These are phyloP conservation scores for Osmoderma eremita DNA, from an alignment of 2,888 invertebrate species.

Conservation along the genomic window DNA sequence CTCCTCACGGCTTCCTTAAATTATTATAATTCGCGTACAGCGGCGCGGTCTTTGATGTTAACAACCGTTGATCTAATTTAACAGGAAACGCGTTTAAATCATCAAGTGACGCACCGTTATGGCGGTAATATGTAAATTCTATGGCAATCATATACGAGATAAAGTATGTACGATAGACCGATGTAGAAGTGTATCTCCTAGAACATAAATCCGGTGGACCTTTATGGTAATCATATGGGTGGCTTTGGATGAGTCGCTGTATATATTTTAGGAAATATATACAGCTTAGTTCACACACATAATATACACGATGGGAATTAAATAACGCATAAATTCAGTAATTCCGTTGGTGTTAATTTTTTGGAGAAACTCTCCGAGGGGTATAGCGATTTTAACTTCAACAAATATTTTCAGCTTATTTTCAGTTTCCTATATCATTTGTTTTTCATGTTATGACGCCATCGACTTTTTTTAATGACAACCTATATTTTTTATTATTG, in stretches of 20 bases:
- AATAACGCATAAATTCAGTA: no score
- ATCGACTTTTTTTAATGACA: no score
- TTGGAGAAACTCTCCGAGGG: no score
- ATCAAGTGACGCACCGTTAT: slow-evolving; percentile 32
- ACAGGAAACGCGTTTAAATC: slow-evolving; percentile 37
- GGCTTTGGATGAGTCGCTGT: slow-evolving; percentile 52
- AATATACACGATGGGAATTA: no score
- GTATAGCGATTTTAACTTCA: no score
- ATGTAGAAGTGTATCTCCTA: slow-evolving; percentile 28
- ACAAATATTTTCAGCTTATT: no score
- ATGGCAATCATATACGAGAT: slow-evolving; percentile 19
- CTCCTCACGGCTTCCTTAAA: slow-evolving; percentile 35
- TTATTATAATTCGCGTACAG: slow-evolving; percentile 35
- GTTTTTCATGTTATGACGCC: no score
- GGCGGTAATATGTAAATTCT: slow-evolving; percentile 35
- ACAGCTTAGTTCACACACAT: no score
- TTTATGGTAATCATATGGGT: slow-evolving; percentile 51
- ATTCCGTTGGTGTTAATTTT: no score
- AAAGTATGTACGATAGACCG: slow-evolving; percentile 7
- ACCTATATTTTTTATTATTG: no score
- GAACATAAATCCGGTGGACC: slow-evolving; percentile 53
- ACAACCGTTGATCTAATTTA: slow-evolving; percentile 41
- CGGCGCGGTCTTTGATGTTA: slow-evolving; percentile 38
- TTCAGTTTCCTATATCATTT: no score
- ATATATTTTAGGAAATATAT: no score